Conservation (phyloP, 2,888 invertebrate genomes). For the Byasa hedistus region DNA sequence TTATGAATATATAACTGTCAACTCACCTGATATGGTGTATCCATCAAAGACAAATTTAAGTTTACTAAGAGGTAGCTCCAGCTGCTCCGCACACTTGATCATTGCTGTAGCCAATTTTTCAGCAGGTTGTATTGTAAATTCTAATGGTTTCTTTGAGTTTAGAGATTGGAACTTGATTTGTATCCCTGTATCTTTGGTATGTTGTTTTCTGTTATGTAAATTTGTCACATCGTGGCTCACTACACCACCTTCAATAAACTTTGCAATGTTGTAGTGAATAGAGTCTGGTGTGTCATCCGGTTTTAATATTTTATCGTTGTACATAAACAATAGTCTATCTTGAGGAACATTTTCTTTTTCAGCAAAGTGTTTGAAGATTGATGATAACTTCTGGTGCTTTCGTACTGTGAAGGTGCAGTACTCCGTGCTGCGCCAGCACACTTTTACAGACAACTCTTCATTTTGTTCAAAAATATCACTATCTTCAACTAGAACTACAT, state of each 20-base stretch:
- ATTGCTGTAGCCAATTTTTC: constrained; percentile 63
- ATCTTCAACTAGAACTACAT: constrained; percentile 41
- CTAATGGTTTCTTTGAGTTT: constrained; percentile 60
- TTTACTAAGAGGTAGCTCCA: constrained; percentile 57
- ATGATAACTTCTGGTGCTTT: constrained; percentile 59
- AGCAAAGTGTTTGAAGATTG: constrained; percentile 63
- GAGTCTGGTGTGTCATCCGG: constrained; percentile 65
- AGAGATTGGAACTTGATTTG: constrained; percentile 71
- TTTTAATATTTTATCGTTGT: constrained; percentile 60
- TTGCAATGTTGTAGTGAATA: constrained; percentile 62
- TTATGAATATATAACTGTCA: no score
- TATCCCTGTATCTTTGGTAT: constrained; percentile 42
- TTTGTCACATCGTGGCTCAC: constrained; percentile 50
- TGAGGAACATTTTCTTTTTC: constrained; percentile 52
- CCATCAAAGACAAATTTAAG: constrained; percentile 79
- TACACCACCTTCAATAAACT: constrained; percentile 72
- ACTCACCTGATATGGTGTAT: constrained; percentile 60
- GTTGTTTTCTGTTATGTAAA: constrained; percentile 35
- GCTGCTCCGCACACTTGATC: constrained; percentile 69
- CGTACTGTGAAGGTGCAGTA: constrained; percentile 62
- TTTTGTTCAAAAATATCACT: constrained; percentile 54
- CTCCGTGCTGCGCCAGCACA: constrained; percentile 68
- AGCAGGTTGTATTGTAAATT: constrained; percentile 46
- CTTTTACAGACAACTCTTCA: constrained; percentile 70
- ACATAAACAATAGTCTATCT: constrained; percentile 62